Evolutionary conservation across 2,888 invertebrate species (phyloP), one percentile per base, ranked within the genome.

Genomic region (Aphidoletes aphidimyza): DNA sequence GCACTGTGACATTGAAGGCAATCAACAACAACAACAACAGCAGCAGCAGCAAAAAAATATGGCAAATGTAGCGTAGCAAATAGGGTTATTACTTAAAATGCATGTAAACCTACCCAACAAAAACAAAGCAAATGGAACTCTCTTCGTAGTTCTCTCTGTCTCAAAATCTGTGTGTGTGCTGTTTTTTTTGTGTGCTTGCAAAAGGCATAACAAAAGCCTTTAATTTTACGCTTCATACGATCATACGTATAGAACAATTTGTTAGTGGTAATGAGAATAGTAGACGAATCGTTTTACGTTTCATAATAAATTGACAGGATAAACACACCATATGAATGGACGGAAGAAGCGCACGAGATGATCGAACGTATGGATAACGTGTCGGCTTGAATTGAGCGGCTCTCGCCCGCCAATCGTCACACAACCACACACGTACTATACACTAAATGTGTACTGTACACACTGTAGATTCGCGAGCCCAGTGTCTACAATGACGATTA

Each of bases 301-400:
- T 69, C 69, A 69, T 69, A 69, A 69, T 69, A 69, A 69, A 69
- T 69, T 69, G 69, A 69, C 30, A 69, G 69, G 69, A 69, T 69
- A 69, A 69, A 69, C 69, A 69, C n/a, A n/a, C n/a, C n/a, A 30
- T 30, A 69, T 69, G 34, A 11, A 30, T 69, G 69, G 69, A 26
- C 14, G 30, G 69, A 54, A n/a, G n/a, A 11, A 22, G 34, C 30
- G 2, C 26, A 30, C 69, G 30, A 69, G 30, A 30, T 30, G 69
- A 69, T 69, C 69, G n/a, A 69, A 34, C 34, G 69, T 30, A 69
- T 30, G 69, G 34, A 69, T 54, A 22, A 22, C 14, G 54, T 22
- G 54, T 26, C n/a, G 22, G 22, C 19, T 8, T 26, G 2, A 22
- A 26, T 3, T 2, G 5, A 54, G 11, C 22, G 54, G 54, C 26